Conservation (phyloP, 2,888 invertebrate genomes). For the Iphiclides podalirius region DNA sequence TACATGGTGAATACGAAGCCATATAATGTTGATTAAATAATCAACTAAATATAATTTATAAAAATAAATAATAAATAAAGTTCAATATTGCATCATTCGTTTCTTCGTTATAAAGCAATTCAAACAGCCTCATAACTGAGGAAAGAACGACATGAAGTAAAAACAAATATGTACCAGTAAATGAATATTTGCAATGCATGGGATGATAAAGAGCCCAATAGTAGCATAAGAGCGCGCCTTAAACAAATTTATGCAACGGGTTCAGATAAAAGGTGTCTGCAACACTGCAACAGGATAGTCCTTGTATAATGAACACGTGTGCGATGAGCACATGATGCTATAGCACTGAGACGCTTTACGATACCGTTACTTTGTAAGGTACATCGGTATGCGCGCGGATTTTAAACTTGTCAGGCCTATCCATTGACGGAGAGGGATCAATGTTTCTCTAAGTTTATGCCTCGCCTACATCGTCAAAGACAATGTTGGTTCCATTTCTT, state of each 20-base stretch:
- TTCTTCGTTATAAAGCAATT: too few species aligned
- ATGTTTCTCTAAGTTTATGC: slow-evolving; percentile 18
- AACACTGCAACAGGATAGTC: slow-evolving; percentile 11
- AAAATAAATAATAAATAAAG: too few species aligned
- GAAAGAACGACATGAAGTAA: too few species aligned
- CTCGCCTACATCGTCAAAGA: slow-evolving; percentile 21
- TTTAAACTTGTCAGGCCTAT: slow-evolving; percentile 19
- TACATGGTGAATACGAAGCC: too few species aligned
- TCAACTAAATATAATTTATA: too few species aligned
- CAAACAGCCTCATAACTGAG: too few species aligned
- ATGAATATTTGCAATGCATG: too few species aligned
- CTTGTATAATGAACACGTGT: slow-evolving; percentile 22
- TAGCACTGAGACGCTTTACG: slow-evolving; percentile 1
- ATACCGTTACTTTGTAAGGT: slow-evolving; percentile 13
- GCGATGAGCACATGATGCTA: neutral
- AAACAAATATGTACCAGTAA: too few species aligned
- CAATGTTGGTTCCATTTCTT: slow-evolving; percentile 21
- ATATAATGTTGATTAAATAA: too few species aligned
- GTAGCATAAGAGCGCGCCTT: too few species aligned
- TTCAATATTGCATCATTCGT: too few species aligned
- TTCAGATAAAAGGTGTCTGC: slow-evolving; percentile 9
- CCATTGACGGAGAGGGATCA: slow-evolving; percentile 16
- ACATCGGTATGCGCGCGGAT: slow-evolving; percentile 13
- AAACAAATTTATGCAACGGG: slow-evolving; percentile 6
- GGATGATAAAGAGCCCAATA: too few species aligned